Evolutionary conservation across 1,140 invertebrate species (phyloP), one percentile per base, ranked within the genome.

Genomic region (Hycleus cichorii): DNA sequence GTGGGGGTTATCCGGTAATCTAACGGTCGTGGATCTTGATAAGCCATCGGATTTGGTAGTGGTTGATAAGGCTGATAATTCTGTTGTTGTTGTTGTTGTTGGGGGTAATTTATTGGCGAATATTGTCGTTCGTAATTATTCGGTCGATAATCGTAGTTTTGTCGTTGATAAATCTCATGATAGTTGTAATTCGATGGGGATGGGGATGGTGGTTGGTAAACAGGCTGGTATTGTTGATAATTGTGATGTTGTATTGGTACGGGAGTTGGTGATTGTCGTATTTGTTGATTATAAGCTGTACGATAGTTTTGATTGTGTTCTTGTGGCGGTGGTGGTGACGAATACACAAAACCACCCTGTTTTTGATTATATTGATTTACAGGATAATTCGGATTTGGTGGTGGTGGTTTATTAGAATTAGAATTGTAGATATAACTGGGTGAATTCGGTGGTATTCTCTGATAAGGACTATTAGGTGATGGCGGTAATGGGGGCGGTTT

Each of bases 201-300:
- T 18, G 70, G 70, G n/a, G 69, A 69, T 25, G 71, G 69, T 10
- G 70, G 61, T 45, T 66, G 67, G 48, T 69, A 69, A 11, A 54
- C 12, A 0, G 59, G 49, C 39, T 61, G 50, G 25, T 50, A 27
- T 44, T 55, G 46, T 0, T 57, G 64, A 47, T 38, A 46, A 44
- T 24, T 52, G 4, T 58, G 59, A 8, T 38, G 46, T 39, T 49
- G 58, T 25, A 24, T 9, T 10, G 18, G 32, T 18, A 32, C 2
- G 7, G 26, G 47, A 42, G 6, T 42, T 57, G n/a, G 58, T 48
- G n/a, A 45, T 39, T 56, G 53, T n/a, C 24, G 3, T 10, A 25
- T 39, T 9, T 10, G 42, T 38, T 27, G 38, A 25, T 42, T 52
- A 42, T 11, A 38, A 12, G 11, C 25, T 7, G 6, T 39, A 11